A percentile compares a stretch with the other conserved stretches of the same genome.
Evolutionary conservation across 2,888 invertebrate genomes (phyloP).

Genomic region (Allolobophora icterica): DNA sequence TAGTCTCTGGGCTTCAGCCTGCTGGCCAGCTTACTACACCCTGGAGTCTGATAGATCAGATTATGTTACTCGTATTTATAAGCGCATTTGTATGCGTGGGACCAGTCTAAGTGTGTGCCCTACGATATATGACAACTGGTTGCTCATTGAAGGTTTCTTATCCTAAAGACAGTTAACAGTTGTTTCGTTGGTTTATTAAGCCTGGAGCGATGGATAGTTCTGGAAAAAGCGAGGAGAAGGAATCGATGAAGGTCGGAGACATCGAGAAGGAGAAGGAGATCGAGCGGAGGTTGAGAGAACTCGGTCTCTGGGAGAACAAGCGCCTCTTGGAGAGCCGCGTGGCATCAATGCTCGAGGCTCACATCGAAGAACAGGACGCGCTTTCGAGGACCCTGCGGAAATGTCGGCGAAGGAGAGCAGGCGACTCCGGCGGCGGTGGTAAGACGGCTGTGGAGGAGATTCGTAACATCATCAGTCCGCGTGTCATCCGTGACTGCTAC

Average conservation of each 20-base stretch:
- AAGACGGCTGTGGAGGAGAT: constrained; percentile 32
- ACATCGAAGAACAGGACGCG: constrained; percentile 26
- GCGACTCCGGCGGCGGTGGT: background rate
- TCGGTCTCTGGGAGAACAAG: constrained; percentile 39
- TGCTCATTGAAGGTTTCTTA: background rate
- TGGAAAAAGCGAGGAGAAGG: background rate
- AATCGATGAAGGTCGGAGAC: constrained; percentile 35
- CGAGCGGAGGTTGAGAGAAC: constrained; percentile 37
- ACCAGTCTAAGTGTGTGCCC: no score
- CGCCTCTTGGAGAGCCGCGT: constrained; percentile 22
- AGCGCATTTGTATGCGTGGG: no score
- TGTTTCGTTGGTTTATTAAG: background rate
- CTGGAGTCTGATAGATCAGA: background rate
- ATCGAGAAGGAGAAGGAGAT: constrained; percentile 42
- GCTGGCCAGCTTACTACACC: background rate
- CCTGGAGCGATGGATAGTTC: background rate
- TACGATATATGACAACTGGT: background rate
- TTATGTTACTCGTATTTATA: background rate
- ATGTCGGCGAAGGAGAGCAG: constrained; percentile 14
- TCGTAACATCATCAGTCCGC: constrained; percentile 33
- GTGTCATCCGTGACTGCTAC: constrained; percentile 33
- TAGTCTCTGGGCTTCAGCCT: background rate
- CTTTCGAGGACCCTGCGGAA: constrained; percentile 2
- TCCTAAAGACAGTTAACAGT: background rate
- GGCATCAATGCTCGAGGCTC: constrained; percentile 9